Base-by-base conservation (phyloP, 1,140 invertebrate species). In the Nymphalis io region DNA sequence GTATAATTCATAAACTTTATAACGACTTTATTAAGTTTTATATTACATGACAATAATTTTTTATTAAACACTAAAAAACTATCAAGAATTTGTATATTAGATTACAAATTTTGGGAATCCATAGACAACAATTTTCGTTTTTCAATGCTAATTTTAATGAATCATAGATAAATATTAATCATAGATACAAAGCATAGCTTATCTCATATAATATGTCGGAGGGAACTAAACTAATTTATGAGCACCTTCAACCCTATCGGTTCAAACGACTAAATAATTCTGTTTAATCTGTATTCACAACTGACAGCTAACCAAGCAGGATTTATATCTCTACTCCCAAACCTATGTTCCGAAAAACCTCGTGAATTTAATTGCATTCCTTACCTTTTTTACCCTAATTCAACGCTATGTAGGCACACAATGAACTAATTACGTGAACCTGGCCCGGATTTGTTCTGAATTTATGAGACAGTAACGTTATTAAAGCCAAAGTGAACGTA, bases 401-500 rank as follows among this genome's bases (percentile, higher is more conserved):
- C 68, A 15, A 39, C 20, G 60, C 60, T 69, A 51, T 73, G 72
- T 73, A 72, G 60, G 72, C 61, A 60, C 60, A 74, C 62, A 59
- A 70, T 66, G 68, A 74, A 72, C 72, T 79, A 79, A 79, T 79
- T 79, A 76, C 68, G 60, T 21, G 66, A 70, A 64, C 67, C 51
- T 53, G 40, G 66, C 67, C 60, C 48, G 57, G 59, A 53, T 64
- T 74, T 66, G 58, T 27, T 76, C 70, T 70, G 63, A 76, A 84
- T 84, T 84, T 84, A 84, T 75, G 81, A 69, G 78, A 76, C 72
- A 80, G 75, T 73, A 68, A 72, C 74, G 72, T 77, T 78, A 78
- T 84, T 81, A 79, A 76, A 77, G 60, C 65, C 70, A 76, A 79
- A 82, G 75, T 77, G 70, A 59, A 59, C 51, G 62, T 27, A 42